phyloP scores from a whole-genome alignment of 2,113 vertebrate species.

The Pseudonaja textilis region DNA sequence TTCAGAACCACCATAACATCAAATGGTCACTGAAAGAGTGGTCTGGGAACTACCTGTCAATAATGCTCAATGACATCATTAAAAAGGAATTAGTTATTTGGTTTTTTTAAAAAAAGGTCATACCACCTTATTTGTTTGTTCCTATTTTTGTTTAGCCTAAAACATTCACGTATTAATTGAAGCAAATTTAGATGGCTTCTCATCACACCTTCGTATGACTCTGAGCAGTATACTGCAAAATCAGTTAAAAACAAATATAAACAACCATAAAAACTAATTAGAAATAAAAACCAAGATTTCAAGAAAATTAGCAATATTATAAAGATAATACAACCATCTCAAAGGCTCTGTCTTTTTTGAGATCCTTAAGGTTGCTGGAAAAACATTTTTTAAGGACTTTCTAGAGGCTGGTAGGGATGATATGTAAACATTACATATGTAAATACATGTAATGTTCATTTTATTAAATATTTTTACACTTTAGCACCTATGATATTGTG shows the following conservation, averaged over 20 bases:
- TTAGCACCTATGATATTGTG: not conserved
- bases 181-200: not conserved
- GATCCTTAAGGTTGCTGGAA: not conserved
- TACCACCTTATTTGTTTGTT: not conserved
- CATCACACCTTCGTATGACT: not conserved
- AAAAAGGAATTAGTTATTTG: not conserved
- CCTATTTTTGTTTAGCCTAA: not conserved
- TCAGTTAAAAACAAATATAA: not conserved
- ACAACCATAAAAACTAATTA: not conserved
- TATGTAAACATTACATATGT: not conserved
- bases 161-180: not conserved
- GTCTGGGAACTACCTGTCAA: not conserved
- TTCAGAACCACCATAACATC: not conserved
- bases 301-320: not conserved
- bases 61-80: not conserved
- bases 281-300: not conserved
- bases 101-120: not conserved
- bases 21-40: not conserved
- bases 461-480: not conserved
- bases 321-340: not conserved
- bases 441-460: not conserved
- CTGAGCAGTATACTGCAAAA: not conserved
- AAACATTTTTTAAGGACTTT: not conserved
- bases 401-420: not conserved
- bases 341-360: not conserved